Evolutionary conservation across 37 sponge, comb jelly and placozoan genomes (phyloP).

Genomic region (Halichondria panicea): DNA sequence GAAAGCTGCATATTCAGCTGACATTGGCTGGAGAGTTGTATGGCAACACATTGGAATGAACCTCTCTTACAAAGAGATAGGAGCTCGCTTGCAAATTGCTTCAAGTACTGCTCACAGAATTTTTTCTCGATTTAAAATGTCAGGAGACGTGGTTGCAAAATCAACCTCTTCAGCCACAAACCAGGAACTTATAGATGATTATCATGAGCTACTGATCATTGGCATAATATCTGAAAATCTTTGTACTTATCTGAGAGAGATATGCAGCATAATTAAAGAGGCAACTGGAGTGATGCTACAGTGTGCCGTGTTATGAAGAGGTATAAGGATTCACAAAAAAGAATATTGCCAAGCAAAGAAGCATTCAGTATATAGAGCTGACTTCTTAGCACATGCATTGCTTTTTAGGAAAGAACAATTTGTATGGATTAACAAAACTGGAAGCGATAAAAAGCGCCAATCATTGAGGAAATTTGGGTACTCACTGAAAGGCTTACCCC

Average conservation of each 20-base stretch:
- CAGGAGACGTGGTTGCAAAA: not conserved
- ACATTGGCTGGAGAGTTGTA: constrained; percentile 50
- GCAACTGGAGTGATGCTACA: constrained; percentile 29
- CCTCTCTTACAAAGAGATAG: constrained; percentile 11
- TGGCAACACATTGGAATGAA: constrained; percentile 43
- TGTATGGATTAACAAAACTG: constrained; percentile 64
- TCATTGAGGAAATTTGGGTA: constrained; percentile 32
- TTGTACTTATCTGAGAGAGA: constrained; percentile 34
- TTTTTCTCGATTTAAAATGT: constrained; percentile 20
- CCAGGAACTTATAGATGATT: constrained; percentile 7
- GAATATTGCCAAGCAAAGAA: constrained; percentile 46
- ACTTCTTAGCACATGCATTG: constrained; percentile 25
- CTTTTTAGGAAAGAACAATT: constrained; percentile 4
- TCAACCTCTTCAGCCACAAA: not conserved
- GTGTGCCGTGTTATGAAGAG: constrained; percentile 30
- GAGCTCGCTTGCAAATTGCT: constrained; percentile 22
- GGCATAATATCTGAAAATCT: constrained; percentile 36
- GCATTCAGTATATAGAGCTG: constrained; percentile 21
- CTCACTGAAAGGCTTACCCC: constrained; percentile 15
- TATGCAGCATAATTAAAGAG: constrained; percentile 14
- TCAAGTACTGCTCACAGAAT: constrained; percentile 41
- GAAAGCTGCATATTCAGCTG: constrained; percentile 19
- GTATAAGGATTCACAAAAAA: constrained; percentile 48
- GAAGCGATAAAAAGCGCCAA: constrained; percentile 35
- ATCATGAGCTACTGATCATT: constrained; percentile 46